phyloP scores from a whole-genome alignment of 2,797 vertebrate genomes.

The Champsocephalus esox region DNA sequence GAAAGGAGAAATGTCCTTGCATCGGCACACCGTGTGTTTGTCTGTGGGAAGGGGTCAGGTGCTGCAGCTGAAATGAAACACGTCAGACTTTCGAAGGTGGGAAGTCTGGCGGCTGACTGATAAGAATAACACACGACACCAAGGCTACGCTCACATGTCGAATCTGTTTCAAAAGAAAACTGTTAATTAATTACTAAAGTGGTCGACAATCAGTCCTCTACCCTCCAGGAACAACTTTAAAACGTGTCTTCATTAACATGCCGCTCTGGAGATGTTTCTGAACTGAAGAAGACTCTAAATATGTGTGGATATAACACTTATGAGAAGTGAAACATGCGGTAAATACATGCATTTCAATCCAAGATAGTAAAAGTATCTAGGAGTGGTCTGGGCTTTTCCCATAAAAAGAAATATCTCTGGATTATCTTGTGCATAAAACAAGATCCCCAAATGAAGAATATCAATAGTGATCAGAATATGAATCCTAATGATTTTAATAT shows the following conservation, averaged over 20 bases:
- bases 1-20: not conserved
- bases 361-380: not conserved
- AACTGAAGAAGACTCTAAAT: not conserved
- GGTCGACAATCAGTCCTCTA: not conserved
- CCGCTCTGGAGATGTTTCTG: not conserved
- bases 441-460: too few species aligned
- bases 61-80: constrained; percentile 3
- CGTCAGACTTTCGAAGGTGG: not conserved
- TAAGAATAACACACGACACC: constrained; percentile 30
- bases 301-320: not conserved
- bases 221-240: not conserved
- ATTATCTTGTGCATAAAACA: too few species aligned
- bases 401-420: not conserved
- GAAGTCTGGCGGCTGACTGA: constrained; percentile 33
- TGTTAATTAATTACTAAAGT: constrained; percentile 28
- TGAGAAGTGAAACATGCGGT: not conserved
- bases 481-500: too few species aligned
- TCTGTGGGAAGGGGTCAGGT: constrained; percentile 40
- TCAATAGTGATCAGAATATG: too few species aligned
- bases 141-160: constrained; percentile 6
- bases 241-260: not conserved
- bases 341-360: not conserved
- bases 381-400: not conserved
- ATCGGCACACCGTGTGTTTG: not conserved
- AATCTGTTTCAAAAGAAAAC: not conserved